phyloP scores from a whole-genome alignment of 2,113 vertebrate genomes.

The Chaenogobius annularis region DNA sequence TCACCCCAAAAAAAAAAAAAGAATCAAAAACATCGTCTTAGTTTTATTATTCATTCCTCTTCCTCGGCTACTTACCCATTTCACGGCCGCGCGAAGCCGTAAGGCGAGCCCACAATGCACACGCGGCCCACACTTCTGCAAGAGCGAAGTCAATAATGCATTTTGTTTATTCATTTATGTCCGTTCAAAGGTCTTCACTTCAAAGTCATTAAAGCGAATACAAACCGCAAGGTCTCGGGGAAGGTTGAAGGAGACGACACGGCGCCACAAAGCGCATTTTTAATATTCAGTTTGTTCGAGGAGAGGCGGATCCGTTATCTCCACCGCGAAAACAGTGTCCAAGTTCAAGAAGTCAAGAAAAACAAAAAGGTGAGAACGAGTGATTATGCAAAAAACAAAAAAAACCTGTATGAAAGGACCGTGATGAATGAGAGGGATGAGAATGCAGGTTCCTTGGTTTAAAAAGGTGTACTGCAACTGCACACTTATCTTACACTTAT shows the following conservation, averaged over 20 bases:
- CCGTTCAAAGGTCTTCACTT: conserved; percentile 15
- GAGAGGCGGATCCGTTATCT: not conserved
- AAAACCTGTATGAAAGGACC: not conserved
- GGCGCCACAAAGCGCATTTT: not conserved
- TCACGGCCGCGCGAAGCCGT: conserved; percentile 21
- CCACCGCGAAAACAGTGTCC: not conserved
- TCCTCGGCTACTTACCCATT: conserved; percentile 22
- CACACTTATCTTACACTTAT: too few species aligned
- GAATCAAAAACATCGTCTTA: conserved; percentile 15
- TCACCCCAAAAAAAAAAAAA: conserved; percentile 18
- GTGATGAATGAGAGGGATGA: not conserved
- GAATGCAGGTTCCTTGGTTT: too few species aligned
- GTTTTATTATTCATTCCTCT: conserved; percentile 44
- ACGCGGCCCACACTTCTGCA: not conserved
- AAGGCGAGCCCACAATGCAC: conserved; percentile 29
- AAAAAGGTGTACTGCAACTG: too few species aligned
- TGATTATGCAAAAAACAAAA: not conserved
- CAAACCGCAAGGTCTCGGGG: conserved; percentile 38
- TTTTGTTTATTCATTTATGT: conserved; percentile 21
- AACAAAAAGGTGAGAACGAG: not conserved
- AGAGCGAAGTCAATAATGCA: conserved; percentile 3
- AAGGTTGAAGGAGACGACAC: conserved; percentile 31
- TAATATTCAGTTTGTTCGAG: not conserved
- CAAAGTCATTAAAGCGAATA: conserved; percentile 59
- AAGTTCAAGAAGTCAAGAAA: not conserved